Base-by-base conservation (phyloP, 2,888 invertebrate genomes). In the Theretra japonica region DNA sequence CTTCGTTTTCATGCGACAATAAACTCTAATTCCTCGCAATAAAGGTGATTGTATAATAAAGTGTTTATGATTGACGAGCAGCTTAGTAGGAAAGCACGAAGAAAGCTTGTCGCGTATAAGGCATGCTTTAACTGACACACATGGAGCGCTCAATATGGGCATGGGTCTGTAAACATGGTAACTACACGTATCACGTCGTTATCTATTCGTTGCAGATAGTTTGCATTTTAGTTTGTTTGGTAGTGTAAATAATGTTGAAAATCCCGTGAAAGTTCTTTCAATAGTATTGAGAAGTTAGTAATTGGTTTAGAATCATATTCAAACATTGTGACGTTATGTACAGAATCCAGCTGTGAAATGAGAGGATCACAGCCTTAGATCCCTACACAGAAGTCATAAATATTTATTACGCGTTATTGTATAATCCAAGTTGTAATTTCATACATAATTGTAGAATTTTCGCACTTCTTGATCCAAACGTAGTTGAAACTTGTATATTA, bases 51-150 rank as follows among this genome's bases (percentile, higher is more conserved):
- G 7, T 65, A 17, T 41, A 21, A 4, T 41, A 21, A 6, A 65
- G 5, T 23, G 21, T 23, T 41, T 48, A 65, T 48, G 25, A 48
- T 48, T 65, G 48, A 48, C 21, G 41, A 23, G 41, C 23, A 5
- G 41, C n/a, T 30, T 48, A 41, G n/a, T 62, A 6, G 23, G 7
- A 48, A 48, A 48, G 41, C 48, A 65, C 25, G 23, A 65, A 65
- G 65, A 65, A 48, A 65, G 23, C 48, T 23, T 21, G 33, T 41
- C 62, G 65, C 65, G 23, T 65, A 65, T 23, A 48, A 48, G 65
- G 48, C 65, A 23, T 65, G 23, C 23, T 48, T 65, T 33, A 2
- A 15, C 21, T 65, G 65, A 65, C 65, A 65, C 65, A 65, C 41
- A 53, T 53, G n/a, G 19, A 48, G 41, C 11, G 4, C 65, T 48